phyloP scores from a whole-genome alignment of 2,797 vertebrate species.

The Micrastur ruficollis region DNA sequence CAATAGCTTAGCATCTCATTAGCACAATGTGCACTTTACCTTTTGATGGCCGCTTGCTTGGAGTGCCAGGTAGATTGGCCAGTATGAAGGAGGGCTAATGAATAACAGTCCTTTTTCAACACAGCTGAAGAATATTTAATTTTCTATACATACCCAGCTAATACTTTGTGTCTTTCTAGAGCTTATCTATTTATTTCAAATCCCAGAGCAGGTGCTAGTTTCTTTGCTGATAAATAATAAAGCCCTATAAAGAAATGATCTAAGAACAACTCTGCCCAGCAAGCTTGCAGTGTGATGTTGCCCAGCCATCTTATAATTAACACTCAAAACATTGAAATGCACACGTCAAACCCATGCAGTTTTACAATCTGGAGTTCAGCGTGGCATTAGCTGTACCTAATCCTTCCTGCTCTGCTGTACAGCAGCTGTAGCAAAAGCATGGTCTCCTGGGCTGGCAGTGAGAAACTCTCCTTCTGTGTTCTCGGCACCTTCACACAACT shows the following conservation, averaged over 20 bases:
- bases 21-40: background rate
- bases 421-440: background rate
- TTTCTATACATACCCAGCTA: background rate
- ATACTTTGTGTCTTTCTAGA: background rate
- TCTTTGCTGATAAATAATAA: background rate
- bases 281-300: background rate
- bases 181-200: background rate
- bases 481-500: background rate
- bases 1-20: background rate
- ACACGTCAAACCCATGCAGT: background rate
- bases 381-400: background rate
- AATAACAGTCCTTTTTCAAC: background rate
- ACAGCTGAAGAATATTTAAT: background rate
- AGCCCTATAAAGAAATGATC: background rate
- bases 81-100: background rate
- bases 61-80: background rate
- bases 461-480: background rate
- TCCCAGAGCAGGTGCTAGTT: background rate
- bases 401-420: background rate
- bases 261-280: background rate
- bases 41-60: background rate
- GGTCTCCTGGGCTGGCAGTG: background rate
- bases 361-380: background rate
- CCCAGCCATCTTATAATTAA: background rate
- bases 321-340: background rate